Conservation (phyloP, 2,888 invertebrate genomes). For the Stramonita haemastoma region DNA sequence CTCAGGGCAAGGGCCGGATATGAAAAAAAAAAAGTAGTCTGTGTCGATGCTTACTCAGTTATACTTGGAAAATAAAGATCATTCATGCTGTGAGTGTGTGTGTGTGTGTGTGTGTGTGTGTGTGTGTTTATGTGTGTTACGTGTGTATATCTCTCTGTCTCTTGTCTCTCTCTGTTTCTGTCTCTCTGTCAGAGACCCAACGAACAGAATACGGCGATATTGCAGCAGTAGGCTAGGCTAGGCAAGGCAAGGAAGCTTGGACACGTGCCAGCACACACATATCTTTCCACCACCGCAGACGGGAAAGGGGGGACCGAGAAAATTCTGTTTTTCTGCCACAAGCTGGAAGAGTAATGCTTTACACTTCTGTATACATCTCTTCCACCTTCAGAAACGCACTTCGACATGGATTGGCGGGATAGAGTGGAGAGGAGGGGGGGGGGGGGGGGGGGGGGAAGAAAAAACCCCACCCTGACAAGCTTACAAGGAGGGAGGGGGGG, state of each 20-base stretch:
- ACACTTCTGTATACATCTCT: neutral
- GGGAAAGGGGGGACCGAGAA: neutral
- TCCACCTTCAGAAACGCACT: neutral
- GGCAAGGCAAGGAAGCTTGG: neutral
- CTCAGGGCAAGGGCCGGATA: too few species aligned
- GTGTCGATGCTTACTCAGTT: too few species aligned
- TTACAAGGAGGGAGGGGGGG: neutral
- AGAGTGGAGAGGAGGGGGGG: too few species aligned
- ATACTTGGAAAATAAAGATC: too few species aligned
- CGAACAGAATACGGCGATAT: neutral
- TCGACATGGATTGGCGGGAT: neutral
- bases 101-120: too few species aligned
- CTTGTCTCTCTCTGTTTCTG: too few species aligned
- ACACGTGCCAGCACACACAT: neutral
- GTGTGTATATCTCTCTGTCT: too few species aligned
- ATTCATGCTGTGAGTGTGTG: too few species aligned
- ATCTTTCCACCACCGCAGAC: neutral
- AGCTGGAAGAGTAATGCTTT: neutral
- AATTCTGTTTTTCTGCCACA: too few species aligned
- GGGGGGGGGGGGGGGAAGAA: neutral
- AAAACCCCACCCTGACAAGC: neutral
- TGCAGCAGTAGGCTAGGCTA: too few species aligned
- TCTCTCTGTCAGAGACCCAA: neutral
- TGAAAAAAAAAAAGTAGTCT: too few species aligned
- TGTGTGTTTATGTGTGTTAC: too few species aligned